Percentiles rank a stretch among this genome's conserved stretches.
phyloP scores from a whole-genome alignment of 2,113 vertebrate genomes.

The Carassius gibelio region DNA sequence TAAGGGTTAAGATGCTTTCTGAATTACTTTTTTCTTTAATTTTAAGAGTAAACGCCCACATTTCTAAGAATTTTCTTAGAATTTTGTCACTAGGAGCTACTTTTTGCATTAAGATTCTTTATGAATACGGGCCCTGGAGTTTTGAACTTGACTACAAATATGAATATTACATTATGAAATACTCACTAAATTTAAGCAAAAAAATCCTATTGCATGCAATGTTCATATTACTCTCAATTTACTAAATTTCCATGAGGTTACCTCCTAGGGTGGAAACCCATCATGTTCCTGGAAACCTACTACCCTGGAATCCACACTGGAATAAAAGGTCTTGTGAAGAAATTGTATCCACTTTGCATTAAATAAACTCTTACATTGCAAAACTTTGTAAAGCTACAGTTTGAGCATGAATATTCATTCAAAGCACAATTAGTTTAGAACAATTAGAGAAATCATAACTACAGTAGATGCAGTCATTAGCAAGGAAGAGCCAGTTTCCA shows the following conservation, averaged over 20 bases:
- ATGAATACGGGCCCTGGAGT: no score
- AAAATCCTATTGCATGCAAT: background rate
- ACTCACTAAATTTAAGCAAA: background rate
- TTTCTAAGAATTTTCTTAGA: no score
- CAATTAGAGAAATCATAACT: constrained; percentile 17
- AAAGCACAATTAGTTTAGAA: background rate
- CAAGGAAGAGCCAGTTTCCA: background rate
- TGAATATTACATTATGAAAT: background rate
- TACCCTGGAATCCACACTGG: background rate
- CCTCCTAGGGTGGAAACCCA: background rate
- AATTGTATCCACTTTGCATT: background rate
- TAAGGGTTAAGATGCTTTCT: no score
- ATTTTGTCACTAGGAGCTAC: no score
- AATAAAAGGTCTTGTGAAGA: background rate
- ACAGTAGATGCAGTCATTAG: constrained; percentile 12
- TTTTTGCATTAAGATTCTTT: no score
- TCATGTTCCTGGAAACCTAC: background rate
- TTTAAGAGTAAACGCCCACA: no score
- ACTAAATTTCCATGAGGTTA: background rate
- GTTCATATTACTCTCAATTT: background rate
- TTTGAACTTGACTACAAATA: background rate
- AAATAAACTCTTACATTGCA: background rate
- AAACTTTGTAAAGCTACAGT: background rate
- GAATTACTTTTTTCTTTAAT: no score
- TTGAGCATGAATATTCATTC: constrained; percentile 24